phyloP scores from a whole-genome alignment of 2,888 invertebrate species.

The Neoaliturus tenellus region DNA sequence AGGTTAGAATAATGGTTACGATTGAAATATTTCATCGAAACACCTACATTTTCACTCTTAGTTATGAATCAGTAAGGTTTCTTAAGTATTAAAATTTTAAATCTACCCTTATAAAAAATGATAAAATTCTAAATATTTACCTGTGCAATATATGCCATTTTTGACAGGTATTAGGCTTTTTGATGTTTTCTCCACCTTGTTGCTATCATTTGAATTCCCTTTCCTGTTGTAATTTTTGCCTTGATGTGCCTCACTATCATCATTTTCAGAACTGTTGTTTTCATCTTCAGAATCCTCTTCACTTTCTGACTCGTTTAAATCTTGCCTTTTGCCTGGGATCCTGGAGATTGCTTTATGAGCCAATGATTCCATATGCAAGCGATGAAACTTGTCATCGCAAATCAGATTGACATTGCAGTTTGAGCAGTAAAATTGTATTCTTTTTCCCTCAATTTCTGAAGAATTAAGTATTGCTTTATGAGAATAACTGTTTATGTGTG shows the following conservation, averaged over 20 bases:
- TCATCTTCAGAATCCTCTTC: slow-evolving; percentile 12
- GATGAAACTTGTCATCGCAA: neutral
- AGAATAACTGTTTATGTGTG: neutral
- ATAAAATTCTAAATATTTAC: neutral
- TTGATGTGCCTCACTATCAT: neutral
- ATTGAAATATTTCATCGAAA: too few relatives aligned
- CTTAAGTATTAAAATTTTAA: too few relatives aligned
- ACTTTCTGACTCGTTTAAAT: neutral
- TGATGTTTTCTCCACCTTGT: neutral
- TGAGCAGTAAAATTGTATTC: neutral
- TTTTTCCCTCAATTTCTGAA: neutral
- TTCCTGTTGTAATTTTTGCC: neutral
- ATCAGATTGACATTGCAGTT: neutral
- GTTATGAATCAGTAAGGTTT: too few relatives aligned
- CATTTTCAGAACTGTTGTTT: neutral
- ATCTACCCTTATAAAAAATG: too few relatives aligned
- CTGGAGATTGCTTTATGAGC: neutral
- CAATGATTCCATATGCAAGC: neutral
- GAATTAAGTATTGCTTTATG: neutral
- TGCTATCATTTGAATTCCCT: neutral
- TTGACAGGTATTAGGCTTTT: neutral
- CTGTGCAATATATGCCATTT: slow-evolving; percentile 12
- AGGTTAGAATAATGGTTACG: too few relatives aligned
- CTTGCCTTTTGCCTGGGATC: neutral
- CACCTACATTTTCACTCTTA: too few relatives aligned